A percentile compares a stretch with the other conserved stretches of the same genome.
Conservation (phyloP, 2,797 vertebrate genomes). For the Natrix natrix region DNA sequence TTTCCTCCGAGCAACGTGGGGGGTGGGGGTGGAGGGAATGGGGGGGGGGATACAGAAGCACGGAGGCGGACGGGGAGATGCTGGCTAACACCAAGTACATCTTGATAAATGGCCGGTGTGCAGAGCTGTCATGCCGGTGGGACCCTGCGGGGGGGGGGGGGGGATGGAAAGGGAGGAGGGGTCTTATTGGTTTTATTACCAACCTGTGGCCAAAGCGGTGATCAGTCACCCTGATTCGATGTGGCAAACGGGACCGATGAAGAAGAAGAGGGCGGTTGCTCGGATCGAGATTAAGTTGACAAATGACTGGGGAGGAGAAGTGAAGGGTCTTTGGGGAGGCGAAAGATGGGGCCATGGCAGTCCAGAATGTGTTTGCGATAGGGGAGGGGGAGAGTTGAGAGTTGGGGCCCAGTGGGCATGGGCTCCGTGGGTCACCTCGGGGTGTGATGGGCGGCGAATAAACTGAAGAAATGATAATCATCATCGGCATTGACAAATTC, state of each 20-base stretch:
- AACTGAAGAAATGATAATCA: not conserved
- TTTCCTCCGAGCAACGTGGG: not conserved
- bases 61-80: rapidly evolving
- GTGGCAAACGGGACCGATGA: constrained; percentile 86
- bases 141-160: constrained; percentile 73
- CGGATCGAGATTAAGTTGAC: constrained; percentile 64
- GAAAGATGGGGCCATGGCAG: not conserved
- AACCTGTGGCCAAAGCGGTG: constrained; percentile 81
- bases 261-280: constrained; percentile 74
- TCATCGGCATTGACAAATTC: too few species aligned
- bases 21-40: too few species aligned
- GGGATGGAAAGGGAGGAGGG: constrained; percentile 74
- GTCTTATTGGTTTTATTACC: constrained; percentile 84
- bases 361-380: constrained; percentile 36
- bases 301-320: constrained; percentile 55
- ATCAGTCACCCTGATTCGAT: constrained; percentile 95
- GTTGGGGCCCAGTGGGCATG: not conserved
- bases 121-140: constrained; percentile 84
- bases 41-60: not conserved
- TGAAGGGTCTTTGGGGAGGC: not conserved
- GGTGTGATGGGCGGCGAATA: not conserved
- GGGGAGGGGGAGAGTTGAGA: constrained; percentile 6
- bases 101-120: constrained; percentile 95
- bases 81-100: constrained; percentile 72
- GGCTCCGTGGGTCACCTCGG: not conserved